Percentiles rank a stretch among this genome's conserved stretches.
Evolutionary conservation across 1,140 invertebrate genomes (phyloP).

Genomic region (Bombus polaris): DNA sequence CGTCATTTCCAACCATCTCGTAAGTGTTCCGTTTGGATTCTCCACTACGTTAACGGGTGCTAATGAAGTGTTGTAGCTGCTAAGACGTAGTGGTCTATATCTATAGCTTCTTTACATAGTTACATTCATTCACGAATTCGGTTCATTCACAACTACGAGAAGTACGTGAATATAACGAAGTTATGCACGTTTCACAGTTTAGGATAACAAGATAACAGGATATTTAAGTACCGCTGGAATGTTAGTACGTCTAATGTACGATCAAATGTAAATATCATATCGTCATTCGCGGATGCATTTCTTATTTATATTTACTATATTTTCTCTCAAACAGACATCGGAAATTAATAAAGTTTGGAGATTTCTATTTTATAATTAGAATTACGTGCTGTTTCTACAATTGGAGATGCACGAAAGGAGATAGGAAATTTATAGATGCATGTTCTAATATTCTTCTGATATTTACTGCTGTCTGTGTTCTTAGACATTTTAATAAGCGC

Average conservation of each 20-base stretch:
- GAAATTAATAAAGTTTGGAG: background rate
- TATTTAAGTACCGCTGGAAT: background rate
- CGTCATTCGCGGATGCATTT: background rate
- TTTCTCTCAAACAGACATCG: too few species aligned
- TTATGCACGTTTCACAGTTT: background rate
- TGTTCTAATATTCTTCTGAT: background rate
- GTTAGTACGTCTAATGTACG: background rate
- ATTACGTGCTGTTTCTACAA: background rate
- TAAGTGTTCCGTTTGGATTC: constrained; percentile 52
- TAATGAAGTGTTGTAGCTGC: constrained; percentile 29
- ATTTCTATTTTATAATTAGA: background rate
- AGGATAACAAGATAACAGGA: background rate
- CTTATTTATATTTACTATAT: too few species aligned
- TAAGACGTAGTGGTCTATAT: constrained; percentile 27
- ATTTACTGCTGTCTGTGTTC: background rate
- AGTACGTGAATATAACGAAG: background rate
- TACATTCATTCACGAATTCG: constrained; percentile 15
- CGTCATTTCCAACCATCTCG: constrained; percentile 29
- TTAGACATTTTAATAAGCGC: background rate
- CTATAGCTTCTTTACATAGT: background rate
- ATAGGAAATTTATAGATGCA: background rate
- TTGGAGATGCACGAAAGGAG: background rate
- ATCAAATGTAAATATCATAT: background rate
- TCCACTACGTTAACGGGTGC: background rate
- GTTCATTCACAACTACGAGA: background rate